Percentiles rank a stretch among this genome's conserved stretches.
Conservation (phyloP, 2,113 vertebrate species). For the Ivindomyrus marchei region DNA sequence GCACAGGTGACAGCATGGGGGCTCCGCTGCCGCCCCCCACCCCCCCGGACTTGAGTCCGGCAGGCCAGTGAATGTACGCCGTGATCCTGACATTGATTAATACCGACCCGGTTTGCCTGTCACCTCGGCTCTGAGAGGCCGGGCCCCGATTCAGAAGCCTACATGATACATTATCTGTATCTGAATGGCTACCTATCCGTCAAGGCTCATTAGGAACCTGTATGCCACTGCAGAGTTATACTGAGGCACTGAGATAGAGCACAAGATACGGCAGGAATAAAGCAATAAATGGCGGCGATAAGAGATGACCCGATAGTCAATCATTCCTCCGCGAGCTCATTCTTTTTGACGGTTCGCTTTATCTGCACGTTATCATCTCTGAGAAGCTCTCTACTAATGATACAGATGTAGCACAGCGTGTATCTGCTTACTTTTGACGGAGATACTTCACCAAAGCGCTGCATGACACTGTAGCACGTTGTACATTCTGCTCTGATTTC, state of each 20-base stretch:
- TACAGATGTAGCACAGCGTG: conserved; percentile 25
- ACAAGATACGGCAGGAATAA: conserved; percentile 30
- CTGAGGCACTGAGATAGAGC: conserved; percentile 14
- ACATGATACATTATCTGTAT: conserved; percentile 53
- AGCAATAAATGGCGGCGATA: conserved; percentile 52
- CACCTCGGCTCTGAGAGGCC: neutral
- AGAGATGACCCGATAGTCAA: conserved; percentile 49
- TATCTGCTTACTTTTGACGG: conserved; percentile 35
- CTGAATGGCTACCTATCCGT: conserved; percentile 49
- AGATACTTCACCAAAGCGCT: conserved; percentile 29
- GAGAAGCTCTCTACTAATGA: conserved; percentile 49
- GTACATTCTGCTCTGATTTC: conserved; percentile 14
- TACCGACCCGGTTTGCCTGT: neutral
- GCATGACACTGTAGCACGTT: conserved; percentile 19
- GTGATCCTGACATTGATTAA: neutral
- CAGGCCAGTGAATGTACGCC: neutral
- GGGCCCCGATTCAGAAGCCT: conserved; percentile 48
- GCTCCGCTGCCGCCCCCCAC: neutral
- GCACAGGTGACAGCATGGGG: neutral
- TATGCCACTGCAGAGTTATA: conserved; percentile 25
- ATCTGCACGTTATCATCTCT: conserved; percentile 41
- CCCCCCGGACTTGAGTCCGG: neutral
- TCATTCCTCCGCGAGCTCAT: conserved; percentile 53
- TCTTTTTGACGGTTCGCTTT: conserved; percentile 37
- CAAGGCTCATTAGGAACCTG: conserved; percentile 52